phyloP scores from a whole-genome alignment of 1,140 invertebrate species.

The Drosophila nigromelanica region DNA sequence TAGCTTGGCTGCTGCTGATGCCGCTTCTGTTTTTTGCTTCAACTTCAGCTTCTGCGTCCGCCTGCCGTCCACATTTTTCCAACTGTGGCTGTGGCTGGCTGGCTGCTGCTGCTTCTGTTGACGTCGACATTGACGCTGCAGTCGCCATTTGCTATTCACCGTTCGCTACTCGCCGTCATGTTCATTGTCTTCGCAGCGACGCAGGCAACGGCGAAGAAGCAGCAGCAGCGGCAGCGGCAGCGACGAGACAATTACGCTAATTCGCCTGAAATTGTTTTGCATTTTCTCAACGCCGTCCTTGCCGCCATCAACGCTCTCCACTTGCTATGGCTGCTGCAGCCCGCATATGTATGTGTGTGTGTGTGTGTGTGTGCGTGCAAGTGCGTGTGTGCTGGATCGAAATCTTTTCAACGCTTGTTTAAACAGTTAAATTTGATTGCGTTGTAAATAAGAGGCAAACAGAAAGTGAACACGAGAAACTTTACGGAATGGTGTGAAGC shows the following conservation, averaged over 20 bases:
- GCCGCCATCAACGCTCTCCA: constrained; percentile 4
- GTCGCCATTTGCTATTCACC: constrained; percentile 30
- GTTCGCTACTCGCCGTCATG: constrained; percentile 38
- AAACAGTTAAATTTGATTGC: constrained; percentile 77
- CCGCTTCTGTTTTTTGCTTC: constrained; percentile 17
- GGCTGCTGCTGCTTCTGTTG: constrained; percentile 24
- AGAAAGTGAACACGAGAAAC: constrained; percentile 31
- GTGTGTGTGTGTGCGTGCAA: constrained; percentile 21
- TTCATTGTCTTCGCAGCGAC: constrained; percentile 53
- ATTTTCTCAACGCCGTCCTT: constrained; percentile 36
- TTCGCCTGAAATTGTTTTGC: constrained; percentile 69
- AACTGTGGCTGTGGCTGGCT: neutral
- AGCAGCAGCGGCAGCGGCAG: neutral
- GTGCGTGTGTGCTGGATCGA: constrained; percentile 32
- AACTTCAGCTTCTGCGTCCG: neutral
- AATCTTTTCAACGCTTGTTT: constrained; percentile 70
- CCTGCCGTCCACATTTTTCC: neutral
- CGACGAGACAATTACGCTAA: constrained; percentile 75
- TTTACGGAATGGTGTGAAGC: constrained; percentile 18
- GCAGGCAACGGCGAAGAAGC: constrained; percentile 36
- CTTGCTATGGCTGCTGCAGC: constrained; percentile 33
- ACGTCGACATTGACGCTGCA: constrained; percentile 22
- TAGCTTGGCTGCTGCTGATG: constrained; percentile 58
- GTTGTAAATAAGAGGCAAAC: constrained; percentile 65
- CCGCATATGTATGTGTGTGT: constrained; percentile 37